A percentile compares a stretch with the other conserved stretches of the same genome.
phyloP scores from a whole-genome alignment of 1,140 invertebrate species.

The Acyrthosiphon pisum region DNA sequence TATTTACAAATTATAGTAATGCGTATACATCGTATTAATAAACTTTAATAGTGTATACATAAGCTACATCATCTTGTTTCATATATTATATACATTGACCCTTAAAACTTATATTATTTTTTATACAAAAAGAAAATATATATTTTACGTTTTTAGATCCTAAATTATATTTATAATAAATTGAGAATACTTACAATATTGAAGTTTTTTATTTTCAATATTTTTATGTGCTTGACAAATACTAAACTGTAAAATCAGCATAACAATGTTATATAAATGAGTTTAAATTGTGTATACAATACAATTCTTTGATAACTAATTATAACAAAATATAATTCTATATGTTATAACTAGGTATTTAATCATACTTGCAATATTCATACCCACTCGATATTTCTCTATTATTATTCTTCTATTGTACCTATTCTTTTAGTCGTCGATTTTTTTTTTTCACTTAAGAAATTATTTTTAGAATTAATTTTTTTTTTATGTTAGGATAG shows the following conservation, averaged over 20 bases:
- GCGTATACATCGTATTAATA: background rate
- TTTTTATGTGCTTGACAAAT: background rate
- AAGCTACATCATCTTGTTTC: background rate
- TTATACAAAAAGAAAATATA: background rate
- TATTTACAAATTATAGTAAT: background rate
- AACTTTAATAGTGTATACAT: background rate
- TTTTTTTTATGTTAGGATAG: constrained; percentile 76
- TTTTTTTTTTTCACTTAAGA: background rate
- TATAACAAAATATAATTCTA: background rate
- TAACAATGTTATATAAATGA: background rate
- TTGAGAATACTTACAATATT: background rate
- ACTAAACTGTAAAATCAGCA: background rate
- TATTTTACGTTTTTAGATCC: background rate
- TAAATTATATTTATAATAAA: background rate
- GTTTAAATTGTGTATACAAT: background rate
- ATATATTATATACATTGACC: background rate
- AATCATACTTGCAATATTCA: background rate
- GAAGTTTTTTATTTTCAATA: background rate
- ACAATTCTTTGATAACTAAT: background rate
- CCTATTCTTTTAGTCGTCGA: background rate
- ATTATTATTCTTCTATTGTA: background rate
- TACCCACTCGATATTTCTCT: background rate
- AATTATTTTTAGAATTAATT: constrained; percentile 51
- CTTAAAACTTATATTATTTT: background rate
- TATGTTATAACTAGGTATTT: background rate